phyloP scores from a whole-genome alignment of 1,140 invertebrate genomes.

The Drosophila pachea region DNA sequence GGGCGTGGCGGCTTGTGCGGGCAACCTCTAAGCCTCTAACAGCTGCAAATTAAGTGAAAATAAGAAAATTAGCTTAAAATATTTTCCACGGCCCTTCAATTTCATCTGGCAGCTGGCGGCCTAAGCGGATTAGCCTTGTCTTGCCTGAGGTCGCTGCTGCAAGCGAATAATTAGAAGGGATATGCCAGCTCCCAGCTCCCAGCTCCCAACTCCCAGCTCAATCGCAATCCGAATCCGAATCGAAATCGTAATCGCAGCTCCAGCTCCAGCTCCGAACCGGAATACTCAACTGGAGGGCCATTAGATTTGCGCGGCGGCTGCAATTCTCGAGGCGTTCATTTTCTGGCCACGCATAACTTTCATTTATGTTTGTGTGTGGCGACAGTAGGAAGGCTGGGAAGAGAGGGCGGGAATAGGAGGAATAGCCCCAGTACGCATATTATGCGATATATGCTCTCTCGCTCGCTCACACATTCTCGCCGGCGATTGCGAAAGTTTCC shows the following conservation, averaged over 20 bases:
- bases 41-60: slow-evolving; percentile 73
- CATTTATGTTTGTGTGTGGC: slow-evolving; percentile 50
- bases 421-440: slow-evolving; percentile 68
- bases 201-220: background rate
- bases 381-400: no score
- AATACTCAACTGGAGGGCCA: slow-evolving; percentile 36
- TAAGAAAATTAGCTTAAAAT: slow-evolving; percentile 76
- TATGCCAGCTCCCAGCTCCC: slow-evolving; percentile 21
- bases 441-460: slow-evolving; percentile 52
- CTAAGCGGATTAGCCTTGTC: slow-evolving; percentile 34
- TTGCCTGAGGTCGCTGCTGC: slow-evolving; percentile 7
- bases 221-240: slow-evolving; percentile 2
- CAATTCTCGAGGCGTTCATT: slow-evolving; percentile 68
- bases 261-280: background rate
- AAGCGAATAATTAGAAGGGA: slow-evolving; percentile 63
- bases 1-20: slow-evolving; percentile 15
- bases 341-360: slow-evolving; percentile 65
- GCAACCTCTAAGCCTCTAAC: slow-evolving; percentile 33
- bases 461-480: slow-evolving; percentile 24
- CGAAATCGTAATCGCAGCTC: slow-evolving; percentile 18
- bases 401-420: no score
- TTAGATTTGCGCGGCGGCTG: slow-evolving; percentile 25
- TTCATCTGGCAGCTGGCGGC: slow-evolving; percentile 48
- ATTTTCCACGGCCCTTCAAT: slow-evolving; percentile 64
- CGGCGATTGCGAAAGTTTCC: slow-evolving; percentile 74